Percentiles rank a stretch among this genome's conserved stretches.
Conservation (phyloP, 2,797 vertebrate species). For the Heteromormyrus szaboi region DNA sequence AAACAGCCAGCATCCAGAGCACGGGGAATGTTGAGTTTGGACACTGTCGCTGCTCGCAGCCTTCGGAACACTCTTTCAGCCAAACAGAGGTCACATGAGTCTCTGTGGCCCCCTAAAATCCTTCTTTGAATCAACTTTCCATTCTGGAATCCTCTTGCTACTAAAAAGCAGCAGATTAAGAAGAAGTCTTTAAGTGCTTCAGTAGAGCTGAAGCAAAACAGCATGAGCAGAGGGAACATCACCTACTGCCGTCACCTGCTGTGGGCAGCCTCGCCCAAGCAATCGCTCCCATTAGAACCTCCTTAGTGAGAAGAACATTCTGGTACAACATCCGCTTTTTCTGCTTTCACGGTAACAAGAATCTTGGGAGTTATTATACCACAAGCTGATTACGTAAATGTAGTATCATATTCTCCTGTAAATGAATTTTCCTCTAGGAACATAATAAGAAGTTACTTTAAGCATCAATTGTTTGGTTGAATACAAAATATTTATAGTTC, state of each 20-base stretch:
- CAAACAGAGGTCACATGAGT: neutral
- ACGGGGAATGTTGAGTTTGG: neutral
- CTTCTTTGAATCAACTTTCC: neutral
- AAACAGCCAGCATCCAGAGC: neutral
- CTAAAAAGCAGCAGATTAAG: neutral
- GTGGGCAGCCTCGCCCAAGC: neutral
- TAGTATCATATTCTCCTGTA: neutral
- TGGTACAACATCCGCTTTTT: neutral
- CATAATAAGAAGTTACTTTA: neutral
- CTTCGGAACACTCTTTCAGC: neutral
- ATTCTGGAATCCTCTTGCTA: neutral
- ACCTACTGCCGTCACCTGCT: neutral
- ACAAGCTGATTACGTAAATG: conserved; percentile 2
- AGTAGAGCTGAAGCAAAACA: neutral
- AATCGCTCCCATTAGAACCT: neutral
- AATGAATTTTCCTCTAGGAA: neutral
- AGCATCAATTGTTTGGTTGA: neutral
- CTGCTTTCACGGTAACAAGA: neutral
- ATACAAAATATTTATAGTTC: neutral
- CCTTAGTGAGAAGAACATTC: neutral
- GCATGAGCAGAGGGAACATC: neutral
- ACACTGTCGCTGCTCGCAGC: neutral
- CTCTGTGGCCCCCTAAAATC: neutral
- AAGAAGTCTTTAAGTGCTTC: neutral
- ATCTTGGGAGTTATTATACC: neutral